Evolutionary conservation across 2,113 vertebrate genomes (phyloP).

Genomic region (Cardinalis cardinalis): DNA sequence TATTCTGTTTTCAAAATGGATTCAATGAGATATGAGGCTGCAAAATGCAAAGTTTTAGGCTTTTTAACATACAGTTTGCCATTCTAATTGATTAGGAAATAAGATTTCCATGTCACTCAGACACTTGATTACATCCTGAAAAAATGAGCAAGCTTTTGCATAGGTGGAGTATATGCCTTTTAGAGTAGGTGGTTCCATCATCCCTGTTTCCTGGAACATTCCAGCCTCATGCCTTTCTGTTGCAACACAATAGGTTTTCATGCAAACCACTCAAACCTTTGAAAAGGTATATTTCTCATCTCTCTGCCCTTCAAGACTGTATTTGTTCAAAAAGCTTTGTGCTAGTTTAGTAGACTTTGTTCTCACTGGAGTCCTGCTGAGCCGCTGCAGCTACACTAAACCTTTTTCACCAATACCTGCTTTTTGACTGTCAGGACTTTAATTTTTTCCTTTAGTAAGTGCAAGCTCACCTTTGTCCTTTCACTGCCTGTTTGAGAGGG

Average conservation of each 20-base stretch:
- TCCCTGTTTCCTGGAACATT: not conserved
- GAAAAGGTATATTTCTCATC: not conserved
- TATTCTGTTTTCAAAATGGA: not conserved
- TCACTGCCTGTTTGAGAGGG: not conserved
- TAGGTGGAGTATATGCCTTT: not conserved
- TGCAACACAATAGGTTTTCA: not conserved
- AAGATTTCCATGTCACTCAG: not conserved
- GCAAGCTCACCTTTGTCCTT: not conserved
- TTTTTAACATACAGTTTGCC: not conserved
- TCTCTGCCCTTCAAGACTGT: accelerated
- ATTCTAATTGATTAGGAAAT: not conserved
- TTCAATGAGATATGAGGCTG: not conserved
- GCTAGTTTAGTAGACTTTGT: not conserved
- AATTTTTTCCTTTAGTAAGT: not conserved
- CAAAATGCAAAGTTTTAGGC: not conserved
- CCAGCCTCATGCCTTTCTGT: not conserved
- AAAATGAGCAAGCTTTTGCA: not conserved
- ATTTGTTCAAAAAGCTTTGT: not conserved
- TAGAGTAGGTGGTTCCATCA: not conserved
- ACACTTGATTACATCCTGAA: not conserved
- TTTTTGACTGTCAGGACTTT: not conserved
- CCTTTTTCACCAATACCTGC: not conserved
- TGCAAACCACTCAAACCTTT: not conserved
- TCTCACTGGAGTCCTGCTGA: not conserved
- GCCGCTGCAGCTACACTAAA: not conserved